A percentile compares a stretch with the other conserved stretches of the same genome.
Conservation (phyloP, 2,888 invertebrate genomes). For the Andrena hattorfiana region DNA sequence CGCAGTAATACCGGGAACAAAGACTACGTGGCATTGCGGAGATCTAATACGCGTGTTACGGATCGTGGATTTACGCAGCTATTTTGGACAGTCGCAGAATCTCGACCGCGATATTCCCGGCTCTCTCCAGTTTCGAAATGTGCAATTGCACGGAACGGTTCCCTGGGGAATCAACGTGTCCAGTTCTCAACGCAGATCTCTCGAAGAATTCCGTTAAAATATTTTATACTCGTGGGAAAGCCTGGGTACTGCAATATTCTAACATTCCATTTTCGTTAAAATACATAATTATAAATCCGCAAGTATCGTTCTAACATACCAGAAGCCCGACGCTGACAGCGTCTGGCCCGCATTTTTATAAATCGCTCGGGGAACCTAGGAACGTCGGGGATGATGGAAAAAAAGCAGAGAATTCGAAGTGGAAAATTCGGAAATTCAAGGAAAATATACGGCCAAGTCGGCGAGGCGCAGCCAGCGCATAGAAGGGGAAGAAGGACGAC, state of each 20-base stretch:
- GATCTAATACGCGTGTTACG: conserved; percentile 15
- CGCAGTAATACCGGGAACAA: background rate
- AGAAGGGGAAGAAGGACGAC: conserved; percentile 48
- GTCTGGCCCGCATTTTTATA: background rate
- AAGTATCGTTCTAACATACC: background rate
- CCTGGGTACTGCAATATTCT: background rate
- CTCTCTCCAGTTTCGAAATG: background rate
- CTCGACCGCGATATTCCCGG: background rate
- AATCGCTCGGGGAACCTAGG: background rate
- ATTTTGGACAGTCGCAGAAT: background rate
- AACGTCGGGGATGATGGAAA: background rate
- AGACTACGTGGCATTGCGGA: background rate
- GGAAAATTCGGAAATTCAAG: conserved; percentile 15
- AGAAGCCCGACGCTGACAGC: background rate
- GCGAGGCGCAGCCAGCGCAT: conserved; percentile 19
- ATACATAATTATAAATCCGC: background rate
- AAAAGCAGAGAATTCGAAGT: background rate
- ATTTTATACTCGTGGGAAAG: no score
- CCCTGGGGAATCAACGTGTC: background rate
- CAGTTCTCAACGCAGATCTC: background rate
- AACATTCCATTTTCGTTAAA: background rate
- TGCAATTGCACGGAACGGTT: background rate
- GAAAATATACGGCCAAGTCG: conserved; percentile 39
- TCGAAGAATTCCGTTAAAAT: no score
- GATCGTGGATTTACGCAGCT: background rate